Evolutionary conservation across 2,113 vertebrate genomes (phyloP).

Genomic region (Himantopus leucocephalus): DNA sequence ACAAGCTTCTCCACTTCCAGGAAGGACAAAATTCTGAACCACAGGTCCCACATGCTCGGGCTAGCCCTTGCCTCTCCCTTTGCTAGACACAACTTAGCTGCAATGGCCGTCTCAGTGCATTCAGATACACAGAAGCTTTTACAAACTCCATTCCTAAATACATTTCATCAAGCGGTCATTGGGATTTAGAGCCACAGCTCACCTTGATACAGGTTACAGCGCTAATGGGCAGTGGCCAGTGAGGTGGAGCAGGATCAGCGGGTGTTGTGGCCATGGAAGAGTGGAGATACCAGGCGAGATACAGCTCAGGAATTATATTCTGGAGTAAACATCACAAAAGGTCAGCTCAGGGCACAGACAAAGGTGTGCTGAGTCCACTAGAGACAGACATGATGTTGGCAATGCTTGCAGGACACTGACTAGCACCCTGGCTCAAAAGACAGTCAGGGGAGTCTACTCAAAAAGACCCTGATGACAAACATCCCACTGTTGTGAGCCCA

Average conservation of each 20-base stretch:
- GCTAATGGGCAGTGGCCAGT: rapidly evolving
- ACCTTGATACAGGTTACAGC: too few species aligned
- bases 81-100: not conserved
- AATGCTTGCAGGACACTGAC: not conserved
- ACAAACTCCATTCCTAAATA: not conserved
- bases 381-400: rapidly evolving
- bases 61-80: not conserved
- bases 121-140: not conserved
- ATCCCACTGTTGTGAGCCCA: rapidly evolving
- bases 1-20: not conserved
- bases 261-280: not conserved
- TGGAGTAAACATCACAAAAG: not conserved
- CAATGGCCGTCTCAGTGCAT: rapidly evolving
- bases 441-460: not conserved
- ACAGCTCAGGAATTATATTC: not conserved
- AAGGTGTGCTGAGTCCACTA: rapidly evolving
- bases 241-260: not conserved
- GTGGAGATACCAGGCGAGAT: not conserved
- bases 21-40: not conserved
- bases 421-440: not conserved
- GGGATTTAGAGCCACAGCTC: not conserved
- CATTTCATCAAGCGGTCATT: rapidly evolving
- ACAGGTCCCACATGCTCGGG: not conserved
- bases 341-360: not conserved
- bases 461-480: not conserved